Evolutionary conservation across 2,888 invertebrate species (phyloP), one percentile per base, ranked within the genome.

Genomic region (Catocala fraxini): DNA sequence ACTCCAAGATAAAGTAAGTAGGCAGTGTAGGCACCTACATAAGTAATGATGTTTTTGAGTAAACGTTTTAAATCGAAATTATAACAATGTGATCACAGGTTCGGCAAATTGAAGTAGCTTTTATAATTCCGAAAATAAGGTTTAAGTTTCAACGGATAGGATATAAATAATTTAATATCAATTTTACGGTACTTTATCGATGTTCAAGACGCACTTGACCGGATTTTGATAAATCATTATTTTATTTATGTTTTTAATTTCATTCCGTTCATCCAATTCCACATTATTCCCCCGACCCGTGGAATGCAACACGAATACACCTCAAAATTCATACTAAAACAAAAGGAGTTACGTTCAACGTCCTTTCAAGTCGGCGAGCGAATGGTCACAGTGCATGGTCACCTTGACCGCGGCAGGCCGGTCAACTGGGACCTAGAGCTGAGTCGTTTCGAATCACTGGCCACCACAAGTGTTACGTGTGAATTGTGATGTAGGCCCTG

Each of bases 371-470:
- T 63, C 61, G 65, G 56, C 51, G 68, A 61, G 70, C 75, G 71
- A 73, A 45, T 69, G 81, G 82, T 82, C 77, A 83, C 85, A 82
- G 79, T 81, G 79, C 72, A 56, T 78, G 81, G 77, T 74, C 84
- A 82, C 85, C 86, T 86, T 87, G 87, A 87, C 87, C 87, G 88
- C 80, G 58, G 76, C 71, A 47, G 71, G 51, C 69, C 77, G 82
- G 86, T 83, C 83, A 80, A 79, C 76, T 75, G 68, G 63, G 63
- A 68, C 68, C 63, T 60, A 59, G 63, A 57, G 63, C 63, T 51
- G 62, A 59, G 59, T 54, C 73, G 82, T 79, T 75, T 58, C 79
- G 80, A 68, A 75, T 78, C 80, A 78, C 73, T 77, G 80, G 73
- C 68, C 79, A 71, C 71, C 69, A 65, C 78, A 80, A 75, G 64